Conservation (phyloP, 2,888 invertebrate species). For the Hydrotaea diabolus region DNA sequence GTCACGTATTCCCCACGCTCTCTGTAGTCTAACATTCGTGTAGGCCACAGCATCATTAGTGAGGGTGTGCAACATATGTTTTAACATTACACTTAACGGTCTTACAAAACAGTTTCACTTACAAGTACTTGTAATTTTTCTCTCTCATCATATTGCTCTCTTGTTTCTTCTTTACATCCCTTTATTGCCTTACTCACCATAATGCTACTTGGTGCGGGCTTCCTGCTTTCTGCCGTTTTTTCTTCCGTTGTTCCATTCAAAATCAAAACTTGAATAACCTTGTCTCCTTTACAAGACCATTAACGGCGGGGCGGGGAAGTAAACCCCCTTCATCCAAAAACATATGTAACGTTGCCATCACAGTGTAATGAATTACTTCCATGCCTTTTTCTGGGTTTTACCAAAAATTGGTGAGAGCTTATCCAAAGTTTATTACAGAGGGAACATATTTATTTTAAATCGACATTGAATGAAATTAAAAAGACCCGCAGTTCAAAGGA, state of each 20-base stretch:
- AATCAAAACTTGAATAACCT: constrained; percentile 48
- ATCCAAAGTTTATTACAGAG: no score
- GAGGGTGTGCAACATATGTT: constrained; percentile 14
- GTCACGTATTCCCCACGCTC: background rate
- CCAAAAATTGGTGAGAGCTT: no score
- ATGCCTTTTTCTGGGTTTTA: background rate
- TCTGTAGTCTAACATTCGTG: background rate
- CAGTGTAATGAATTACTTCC: background rate
- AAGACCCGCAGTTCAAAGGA: no score
- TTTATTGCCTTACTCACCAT: constrained; percentile 4
- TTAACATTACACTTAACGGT: constrained; percentile 4
- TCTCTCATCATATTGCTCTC: constrained; percentile 6
- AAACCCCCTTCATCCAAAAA: background rate
- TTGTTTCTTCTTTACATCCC: background rate
- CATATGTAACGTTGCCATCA: background rate
- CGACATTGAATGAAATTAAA: no score
- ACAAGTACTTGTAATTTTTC: background rate
- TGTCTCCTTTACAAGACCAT: constrained; percentile 30
- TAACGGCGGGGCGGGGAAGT: constrained; percentile 10
- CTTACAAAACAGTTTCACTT: background rate
- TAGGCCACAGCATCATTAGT: background rate
- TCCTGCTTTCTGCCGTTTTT: constrained; percentile 18
- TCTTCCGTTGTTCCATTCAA: constrained; percentile 32
- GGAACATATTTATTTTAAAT: no score
- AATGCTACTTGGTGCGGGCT: background rate